Percentiles rank a stretch among this genome's conserved stretches.
Evolutionary conservation across 1,140 invertebrate genomes (phyloP).

Genomic region (Cephus cinctus): DNA sequence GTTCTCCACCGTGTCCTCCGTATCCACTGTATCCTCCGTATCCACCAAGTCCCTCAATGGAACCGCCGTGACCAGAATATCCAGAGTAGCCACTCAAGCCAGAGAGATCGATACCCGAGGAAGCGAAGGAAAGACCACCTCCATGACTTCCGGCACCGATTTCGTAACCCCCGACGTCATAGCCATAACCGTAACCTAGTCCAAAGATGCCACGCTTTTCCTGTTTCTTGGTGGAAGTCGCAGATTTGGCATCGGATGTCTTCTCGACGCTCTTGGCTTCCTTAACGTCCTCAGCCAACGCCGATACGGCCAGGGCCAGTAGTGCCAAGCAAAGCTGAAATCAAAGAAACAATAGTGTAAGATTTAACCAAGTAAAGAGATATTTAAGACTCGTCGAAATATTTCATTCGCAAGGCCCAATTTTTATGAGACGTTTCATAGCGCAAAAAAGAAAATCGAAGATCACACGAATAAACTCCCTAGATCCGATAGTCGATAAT

Average conservation of each 20-base stretch:
- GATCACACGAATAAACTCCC: too few relatives aligned
- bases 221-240: slow-evolving; percentile 60
- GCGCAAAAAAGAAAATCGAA: neutral
- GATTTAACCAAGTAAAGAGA: slow-evolving; percentile 4
- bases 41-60: slow-evolving; percentile 33
- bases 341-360: slow-evolving; percentile 25
- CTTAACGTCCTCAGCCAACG: slow-evolving; percentile 62
- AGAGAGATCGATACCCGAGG: slow-evolving; percentile 26
- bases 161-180: slow-evolving; percentile 60
- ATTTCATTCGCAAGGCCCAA: neutral
- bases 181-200: slow-evolving; percentile 62
- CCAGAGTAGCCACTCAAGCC: slow-evolving; percentile 33
- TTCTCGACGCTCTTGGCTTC: slow-evolving; percentile 43
- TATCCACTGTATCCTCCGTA: slow-evolving; percentile 34
- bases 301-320: slow-evolving; percentile 68
- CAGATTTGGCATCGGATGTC: slow-evolving; percentile 56
- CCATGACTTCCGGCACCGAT: slow-evolving; percentile 53
- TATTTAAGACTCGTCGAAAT: neutral
- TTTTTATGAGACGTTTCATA: neutral
- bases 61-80: slow-evolving; percentile 17
- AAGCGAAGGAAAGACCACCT: slow-evolving; percentile 18
- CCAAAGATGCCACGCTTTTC: slow-evolving; percentile 63
- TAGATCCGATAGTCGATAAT: too few relatives aligned
- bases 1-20: slow-evolving; percentile 43
- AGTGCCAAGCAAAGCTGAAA: slow-evolving; percentile 69